Base-by-base conservation (phyloP, 2,113 vertebrate species). In the Tangachromis dhanisi region DNA sequence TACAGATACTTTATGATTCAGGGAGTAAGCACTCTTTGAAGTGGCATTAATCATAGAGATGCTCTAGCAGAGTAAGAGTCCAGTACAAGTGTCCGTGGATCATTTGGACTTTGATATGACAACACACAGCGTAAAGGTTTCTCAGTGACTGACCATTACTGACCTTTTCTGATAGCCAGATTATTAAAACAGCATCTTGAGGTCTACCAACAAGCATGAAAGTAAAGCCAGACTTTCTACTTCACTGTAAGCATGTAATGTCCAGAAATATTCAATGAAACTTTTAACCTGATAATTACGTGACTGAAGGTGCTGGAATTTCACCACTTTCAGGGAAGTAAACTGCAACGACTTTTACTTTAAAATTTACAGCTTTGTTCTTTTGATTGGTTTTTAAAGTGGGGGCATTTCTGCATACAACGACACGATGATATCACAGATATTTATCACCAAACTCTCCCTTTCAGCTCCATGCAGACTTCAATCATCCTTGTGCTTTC, bases 391-490 rank as follows among this genome's bases (percentile, higher is more conserved):
- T 42, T 42, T 42, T 42, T 71, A 42, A 42, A 71, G 66, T 9
- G n/a, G n/a, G n/a, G 0, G 7, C 35, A 71, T 71, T 42, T 9
- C 35, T 71, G 12, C 33, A 24, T 1, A 24, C 0, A 6, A 24
- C 6, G 3, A 63, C 59, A 63, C 0, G 4, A 71, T 26, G 14
- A 45, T 6, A 0, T 42, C 66, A 4, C 66, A 24, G n/a, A 68
- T 40, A 68, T 42, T 71, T 26, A 71, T 4, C 38, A 71, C 38
- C 38, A 42, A 71, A 26, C 66, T 42, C n/a, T 42, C 13, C n/a
- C 35, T 24, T 40, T 21, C n/a, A 71, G 1, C 35, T 7, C 38
- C n/a, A 16, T 26, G 12, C 8, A 73, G 8, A 45, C n/a, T 0
- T 73, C 21, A 21, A 26, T 71, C 38, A 26, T 26, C 1, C 5